These are phyloP conservation scores for Lepidocolaptes lacrymiger DNA, from an alignment of 2,797 vertebrate species.

Conservation along the genomic window DNA sequence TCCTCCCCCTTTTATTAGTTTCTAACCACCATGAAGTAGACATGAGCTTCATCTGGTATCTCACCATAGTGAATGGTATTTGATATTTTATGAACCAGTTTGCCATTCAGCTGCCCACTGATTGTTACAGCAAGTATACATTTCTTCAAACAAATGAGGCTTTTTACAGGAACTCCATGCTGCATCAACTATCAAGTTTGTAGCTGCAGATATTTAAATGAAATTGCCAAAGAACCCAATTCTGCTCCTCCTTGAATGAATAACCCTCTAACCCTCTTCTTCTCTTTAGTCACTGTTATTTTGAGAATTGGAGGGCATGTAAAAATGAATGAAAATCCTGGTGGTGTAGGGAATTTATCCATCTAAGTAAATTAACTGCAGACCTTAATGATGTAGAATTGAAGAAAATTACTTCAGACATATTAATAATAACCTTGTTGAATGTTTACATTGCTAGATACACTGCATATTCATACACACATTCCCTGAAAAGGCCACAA, in stretches of 20 bases:
- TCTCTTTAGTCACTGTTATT: not conserved
- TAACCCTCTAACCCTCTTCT: no score
- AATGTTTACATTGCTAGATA: not conserved
- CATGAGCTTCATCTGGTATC: not conserved
- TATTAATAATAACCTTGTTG: not conserved
- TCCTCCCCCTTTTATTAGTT: not conserved
- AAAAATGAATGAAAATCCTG: not conserved
- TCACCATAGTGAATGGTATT: not conserved
- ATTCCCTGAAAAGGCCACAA: not conserved
- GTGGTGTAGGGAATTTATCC: not conserved
- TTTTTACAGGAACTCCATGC: not conserved
- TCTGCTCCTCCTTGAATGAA: not conserved
- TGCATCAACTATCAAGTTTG: not conserved
- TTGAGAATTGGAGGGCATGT: not conserved
- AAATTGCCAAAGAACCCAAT: not conserved
- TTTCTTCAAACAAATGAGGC: slow-evolving; percentile 18
- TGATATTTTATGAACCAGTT: not conserved
- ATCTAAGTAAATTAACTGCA: not conserved
- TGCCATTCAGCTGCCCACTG: not conserved
- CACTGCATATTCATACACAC: not conserved
- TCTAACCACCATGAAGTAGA: not conserved
- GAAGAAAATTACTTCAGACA: not conserved
- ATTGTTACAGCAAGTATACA: not conserved
- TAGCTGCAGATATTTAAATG: not conserved
- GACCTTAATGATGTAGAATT: not conserved